Base-by-base conservation (phyloP, 2,113 vertebrate species). In the Podiceps cristatus region DNA sequence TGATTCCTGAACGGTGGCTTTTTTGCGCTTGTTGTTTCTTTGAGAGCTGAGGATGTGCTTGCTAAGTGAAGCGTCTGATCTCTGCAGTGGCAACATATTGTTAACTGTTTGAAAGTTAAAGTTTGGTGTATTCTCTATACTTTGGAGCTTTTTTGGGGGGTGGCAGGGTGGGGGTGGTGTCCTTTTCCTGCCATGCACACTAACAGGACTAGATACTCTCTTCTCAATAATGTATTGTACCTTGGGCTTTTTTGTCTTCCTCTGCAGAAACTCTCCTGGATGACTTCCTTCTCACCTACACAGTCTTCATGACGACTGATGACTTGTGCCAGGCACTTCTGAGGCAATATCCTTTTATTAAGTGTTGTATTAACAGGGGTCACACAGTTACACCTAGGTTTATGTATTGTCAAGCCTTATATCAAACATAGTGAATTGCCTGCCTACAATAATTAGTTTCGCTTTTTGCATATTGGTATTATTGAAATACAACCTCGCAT, bases 201-300 rank as follows among this genome's bases (percentile, higher is more conserved):
- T 52, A 66, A 25, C 16, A 59, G 7, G 7, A 35, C 25, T 64
- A 64, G 28, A n/a, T 72, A 10, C 11, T 63, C 12, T 76, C 52
- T 13, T 56, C 37, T 47, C 40, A 42, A 5, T 86, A 56, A 80
- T 23, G 8, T 59, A 35, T 77, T 92, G 35, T 74, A 60, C 28
- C 58, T 75, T 93, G 77, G 31, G 15, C 18, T n/a, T 87, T 90
- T 97, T 98, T 86, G 74, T 91, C 59, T 97, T 98, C 84, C 90
- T 97, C 90, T 96, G 50, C 98, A 99, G 99, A 99, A 92, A 99
- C 98, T 44, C 99, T 99, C 49, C 98, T 99, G 89, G 99, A 99
- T 97, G 99, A 99, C 97, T 99, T 99, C 96, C 98, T 99, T 85
- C 98, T 99, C 96, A 99, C 99, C 1, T 99, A 99, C 94, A 99